A percentile compares a stretch with the other conserved stretches of the same genome.
Conservation (phyloP, 1,140 invertebrate genomes). For the Triops cancriformis region DNA sequence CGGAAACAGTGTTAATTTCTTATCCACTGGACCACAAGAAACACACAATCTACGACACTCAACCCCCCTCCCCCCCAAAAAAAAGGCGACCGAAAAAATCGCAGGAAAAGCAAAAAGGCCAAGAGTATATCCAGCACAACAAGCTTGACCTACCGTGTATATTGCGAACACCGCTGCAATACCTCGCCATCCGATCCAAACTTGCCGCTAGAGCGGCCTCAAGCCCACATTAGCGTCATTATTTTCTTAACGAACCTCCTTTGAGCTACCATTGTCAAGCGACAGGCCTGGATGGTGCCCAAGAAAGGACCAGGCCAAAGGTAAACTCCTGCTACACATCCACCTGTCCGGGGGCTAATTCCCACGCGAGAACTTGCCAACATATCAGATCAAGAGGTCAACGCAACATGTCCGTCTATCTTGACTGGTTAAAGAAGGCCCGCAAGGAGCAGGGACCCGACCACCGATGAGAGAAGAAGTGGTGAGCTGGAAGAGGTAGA, state of each 20-base stretch:
- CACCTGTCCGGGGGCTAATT: background rate
- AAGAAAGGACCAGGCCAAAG: constrained; percentile 5
- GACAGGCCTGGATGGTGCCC: background rate
- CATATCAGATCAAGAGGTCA: constrained; percentile 8
- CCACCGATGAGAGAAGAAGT: background rate
- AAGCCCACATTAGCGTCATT: background rate
- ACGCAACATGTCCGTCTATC: background rate
- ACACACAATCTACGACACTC: background rate
- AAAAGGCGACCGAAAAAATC: background rate
- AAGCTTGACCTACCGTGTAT: background rate
- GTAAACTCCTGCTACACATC: background rate
- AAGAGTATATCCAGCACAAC: background rate
- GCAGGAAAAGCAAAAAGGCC: background rate
- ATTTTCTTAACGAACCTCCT: background rate
- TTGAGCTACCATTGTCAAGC: background rate
- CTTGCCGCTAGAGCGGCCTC: background rate
- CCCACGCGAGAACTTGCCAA: constrained; percentile 8
- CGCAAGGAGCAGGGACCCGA: background rate
- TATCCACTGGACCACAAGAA: constrained; percentile 22
- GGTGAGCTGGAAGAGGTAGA: background rate
- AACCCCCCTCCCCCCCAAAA: background rate
- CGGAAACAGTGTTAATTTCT: background rate
- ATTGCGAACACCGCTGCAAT: background rate
- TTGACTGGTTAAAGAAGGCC: background rate
- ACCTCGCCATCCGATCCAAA: background rate